phyloP scores from a whole-genome alignment of 2,113 vertebrate genomes.

The Cathartes aura region DNA sequence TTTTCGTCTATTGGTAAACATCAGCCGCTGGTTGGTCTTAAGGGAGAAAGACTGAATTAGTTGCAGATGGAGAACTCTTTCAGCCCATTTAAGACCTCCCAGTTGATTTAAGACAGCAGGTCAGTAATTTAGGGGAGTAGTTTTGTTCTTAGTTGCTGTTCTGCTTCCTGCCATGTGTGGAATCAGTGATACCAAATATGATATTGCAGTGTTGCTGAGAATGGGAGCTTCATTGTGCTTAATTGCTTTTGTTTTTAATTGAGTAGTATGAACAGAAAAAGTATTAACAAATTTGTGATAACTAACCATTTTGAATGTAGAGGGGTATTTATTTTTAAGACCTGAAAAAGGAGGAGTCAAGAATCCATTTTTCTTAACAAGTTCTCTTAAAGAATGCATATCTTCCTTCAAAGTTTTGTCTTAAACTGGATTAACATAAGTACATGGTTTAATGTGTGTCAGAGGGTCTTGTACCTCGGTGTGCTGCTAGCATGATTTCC shows the following conservation, averaged over 20 bases:
- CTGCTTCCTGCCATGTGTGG: neutral
- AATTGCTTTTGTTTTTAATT: neutral
- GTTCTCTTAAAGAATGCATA: neutral
- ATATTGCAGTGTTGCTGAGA: neutral
- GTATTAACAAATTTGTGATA: neutral
- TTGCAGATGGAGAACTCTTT: slow-evolving; percentile 45
- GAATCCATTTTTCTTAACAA: neutral
- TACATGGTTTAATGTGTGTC: rapidly evolving
- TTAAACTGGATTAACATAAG: neutral
- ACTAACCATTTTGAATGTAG: neutral
- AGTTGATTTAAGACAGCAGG: slow-evolving; percentile 31
- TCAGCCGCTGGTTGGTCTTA: slow-evolving; percentile 23
- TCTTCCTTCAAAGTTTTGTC: neutral
- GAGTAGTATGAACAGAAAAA: neutral
- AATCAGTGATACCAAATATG: neutral
- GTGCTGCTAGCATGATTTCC: neutral
- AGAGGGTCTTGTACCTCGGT: neutral
- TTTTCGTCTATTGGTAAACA: slow-evolving; percentile 69
- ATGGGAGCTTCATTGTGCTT: neutral
- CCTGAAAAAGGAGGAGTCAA: neutral
- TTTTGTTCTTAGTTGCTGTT: neutral
- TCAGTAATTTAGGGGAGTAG: slow-evolving; percentile 16
- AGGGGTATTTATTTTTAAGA: neutral
- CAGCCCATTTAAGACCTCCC: slow-evolving; percentile 16
- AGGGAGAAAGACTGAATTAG: slow-evolving; percentile 29